Percentiles rank a stretch among this genome's conserved stretches.
These are phyloP conservation scores for Peromyscus eremicus DNA, from an alignment of 2,797 vertebrate species.

Conservation along the genomic window DNA sequence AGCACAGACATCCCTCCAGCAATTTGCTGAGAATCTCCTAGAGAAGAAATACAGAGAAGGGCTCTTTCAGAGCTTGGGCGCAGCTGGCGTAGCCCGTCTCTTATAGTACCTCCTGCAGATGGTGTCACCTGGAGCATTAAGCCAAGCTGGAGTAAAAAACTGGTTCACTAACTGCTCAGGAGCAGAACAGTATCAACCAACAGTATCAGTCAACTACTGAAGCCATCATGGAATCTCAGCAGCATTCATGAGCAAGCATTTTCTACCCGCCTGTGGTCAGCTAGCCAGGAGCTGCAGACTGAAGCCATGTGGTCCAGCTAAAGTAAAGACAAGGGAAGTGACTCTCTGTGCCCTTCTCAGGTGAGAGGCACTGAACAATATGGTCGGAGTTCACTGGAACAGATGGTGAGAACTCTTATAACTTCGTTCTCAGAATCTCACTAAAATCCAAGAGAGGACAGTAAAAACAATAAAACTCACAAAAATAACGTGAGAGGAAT, in stretches of 20 bases:
- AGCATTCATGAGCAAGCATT: not conserved
- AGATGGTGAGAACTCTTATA: not conserved
- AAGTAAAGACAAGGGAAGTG: not conserved
- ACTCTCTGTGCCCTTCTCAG: not conserved
- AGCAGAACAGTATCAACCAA: not conserved
- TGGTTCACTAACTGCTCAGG: not conserved
- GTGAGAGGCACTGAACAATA: not conserved
- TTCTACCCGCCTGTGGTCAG: not conserved
- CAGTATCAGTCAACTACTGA: not conserved
- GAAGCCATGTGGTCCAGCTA: not conserved
- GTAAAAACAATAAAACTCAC: not conserved
- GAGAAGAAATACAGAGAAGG: not conserved
- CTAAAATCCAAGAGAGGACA: not conserved
- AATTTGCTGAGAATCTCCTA: slow-evolving; percentile 41
- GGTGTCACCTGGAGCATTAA: not conserved
- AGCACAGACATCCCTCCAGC: not conserved
- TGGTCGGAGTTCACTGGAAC: not conserved
- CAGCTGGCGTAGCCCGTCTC: not conserved
- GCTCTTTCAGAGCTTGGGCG: not conserved
- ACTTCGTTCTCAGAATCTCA: not conserved
- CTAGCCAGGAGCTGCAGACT: not conserved
- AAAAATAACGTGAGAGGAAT: not conserved
- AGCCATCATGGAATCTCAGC: slow-evolving; percentile 7
- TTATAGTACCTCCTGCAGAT: not conserved
- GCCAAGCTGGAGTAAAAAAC: not conserved